Percentiles rank a stretch among this genome's conserved stretches.
Conservation (phyloP, 2,113 vertebrate genomes). For the Clarias macrocephalus region DNA sequence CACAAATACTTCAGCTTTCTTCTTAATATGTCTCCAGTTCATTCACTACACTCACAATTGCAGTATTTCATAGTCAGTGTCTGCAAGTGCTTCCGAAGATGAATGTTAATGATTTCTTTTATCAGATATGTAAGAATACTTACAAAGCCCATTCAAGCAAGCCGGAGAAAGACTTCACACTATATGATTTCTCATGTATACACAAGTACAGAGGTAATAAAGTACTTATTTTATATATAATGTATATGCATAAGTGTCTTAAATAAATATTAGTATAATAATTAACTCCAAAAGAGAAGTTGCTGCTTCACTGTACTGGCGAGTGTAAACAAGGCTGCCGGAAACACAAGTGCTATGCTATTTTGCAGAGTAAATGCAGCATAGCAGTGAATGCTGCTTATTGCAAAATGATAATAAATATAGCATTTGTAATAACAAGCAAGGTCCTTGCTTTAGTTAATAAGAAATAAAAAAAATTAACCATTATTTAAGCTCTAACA, state of each 20-base stretch:
- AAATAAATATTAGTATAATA: neutral
- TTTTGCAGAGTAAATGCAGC: neutral
- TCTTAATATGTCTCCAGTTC: neutral
- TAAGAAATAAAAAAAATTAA: no score
- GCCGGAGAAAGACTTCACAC: neutral
- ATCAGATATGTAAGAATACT: neutral
- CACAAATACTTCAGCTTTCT: neutral
- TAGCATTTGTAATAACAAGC: neutral
- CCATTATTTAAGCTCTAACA: neutral
- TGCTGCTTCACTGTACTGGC: neutral
- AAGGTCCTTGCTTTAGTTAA: neutral
- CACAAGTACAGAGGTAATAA: neutral
- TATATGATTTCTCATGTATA: neutral
- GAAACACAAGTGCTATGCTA: neutral
- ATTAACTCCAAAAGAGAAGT: neutral
- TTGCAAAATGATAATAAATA: neutral
- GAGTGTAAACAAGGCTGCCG: neutral
- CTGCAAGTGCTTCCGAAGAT: neutral
- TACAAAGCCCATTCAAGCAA: neutral
- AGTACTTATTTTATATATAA: neutral
- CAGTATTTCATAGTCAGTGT: neutral
- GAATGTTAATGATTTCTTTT: neutral
- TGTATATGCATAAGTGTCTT: neutral
- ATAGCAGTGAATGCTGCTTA: neutral
- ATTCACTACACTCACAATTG: neutral